Base-by-base conservation (phyloP, 2,113 vertebrate species). In the Chamaetylas fuelleborni region DNA sequence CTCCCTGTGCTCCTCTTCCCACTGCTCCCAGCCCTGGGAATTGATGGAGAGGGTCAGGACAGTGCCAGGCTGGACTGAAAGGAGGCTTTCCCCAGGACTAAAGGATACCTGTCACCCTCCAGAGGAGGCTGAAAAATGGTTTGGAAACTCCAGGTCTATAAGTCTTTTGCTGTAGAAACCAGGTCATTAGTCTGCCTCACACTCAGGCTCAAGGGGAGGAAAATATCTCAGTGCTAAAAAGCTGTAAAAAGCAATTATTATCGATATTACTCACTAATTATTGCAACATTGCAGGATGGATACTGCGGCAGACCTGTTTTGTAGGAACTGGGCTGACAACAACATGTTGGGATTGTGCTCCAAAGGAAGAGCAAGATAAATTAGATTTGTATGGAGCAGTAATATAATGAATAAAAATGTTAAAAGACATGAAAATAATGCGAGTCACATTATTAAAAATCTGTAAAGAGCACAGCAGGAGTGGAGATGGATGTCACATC, bases 111-210 rank as follows among this genome's bases (percentile, higher is more conserved):
- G 48, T 67, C 89, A 92, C 62, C 71, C 78, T 92, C 65, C 0
- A 0, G 60, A 86, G 79, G 72, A 90, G 29, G 11, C 15, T 96
- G 96, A 97, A 87, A 96, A 97, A 96, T 91, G 71, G 70, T 33
- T 73, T 58, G 79, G 85, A 58, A 90, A 57, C 45, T 81, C 74
- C 53, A 65, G 8, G 40, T 73, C 69, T 40, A 23, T 61, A 15
- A 47, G 66, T 53, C 53, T 91, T 58, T 34, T 33, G 53, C n/a
- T 76, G 42, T 9, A 71, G 76, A 60, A 92, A 36, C 29, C 29
- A 24, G 74, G 51, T 42, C 48, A 69, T 81, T 36, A 50, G 36
- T 71, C 70, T 43, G 73, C 66, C 93, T 94, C 36, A 34, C 81
- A 80, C 61, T 73, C 62, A 47, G 34, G 38, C 38, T 69, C 84